phyloP scores from a whole-genome alignment of 2,113 vertebrate species.

The Anoura caudifer region DNA sequence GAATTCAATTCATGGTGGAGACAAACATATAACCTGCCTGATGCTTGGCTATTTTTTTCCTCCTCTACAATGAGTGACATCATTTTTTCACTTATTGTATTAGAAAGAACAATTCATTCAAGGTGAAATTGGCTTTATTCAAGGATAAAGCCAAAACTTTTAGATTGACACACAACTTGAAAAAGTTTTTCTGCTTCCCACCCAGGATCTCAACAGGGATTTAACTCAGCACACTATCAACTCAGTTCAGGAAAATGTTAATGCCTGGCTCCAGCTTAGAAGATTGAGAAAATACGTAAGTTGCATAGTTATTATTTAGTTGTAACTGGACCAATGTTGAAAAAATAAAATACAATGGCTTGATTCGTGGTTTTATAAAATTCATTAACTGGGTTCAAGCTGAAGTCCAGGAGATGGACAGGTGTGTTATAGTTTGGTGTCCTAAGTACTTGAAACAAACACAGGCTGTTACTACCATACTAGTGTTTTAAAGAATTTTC shows the following conservation, averaged over 20 bases:
- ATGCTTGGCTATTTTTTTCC: neutral
- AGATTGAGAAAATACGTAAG: neutral
- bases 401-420: neutral
- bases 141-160: constrained; percentile 57
- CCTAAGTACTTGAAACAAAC: neutral
- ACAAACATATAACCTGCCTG: constrained; percentile 28
- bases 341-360: neutral
- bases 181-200: neutral
- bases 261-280: neutral
- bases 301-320: neutral
- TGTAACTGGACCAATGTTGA: neutral
- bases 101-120: constrained; percentile 62
- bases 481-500: neutral
- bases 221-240: neutral
- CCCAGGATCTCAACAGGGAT: neutral
- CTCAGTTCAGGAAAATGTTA: neutral
- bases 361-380: neutral
- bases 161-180: neutral
- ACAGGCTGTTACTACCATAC: neutral
- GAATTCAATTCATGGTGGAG: constrained; percentile 17
- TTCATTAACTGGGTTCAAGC: neutral
- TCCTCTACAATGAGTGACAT: neutral
- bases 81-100: constrained; percentile 46
- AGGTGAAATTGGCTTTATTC: constrained; percentile 30
- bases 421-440: neutral